Base-by-base conservation (phyloP, 37 sponge, comb jelly and placozoan genomes). In the Bolinopsis microptera region DNA sequence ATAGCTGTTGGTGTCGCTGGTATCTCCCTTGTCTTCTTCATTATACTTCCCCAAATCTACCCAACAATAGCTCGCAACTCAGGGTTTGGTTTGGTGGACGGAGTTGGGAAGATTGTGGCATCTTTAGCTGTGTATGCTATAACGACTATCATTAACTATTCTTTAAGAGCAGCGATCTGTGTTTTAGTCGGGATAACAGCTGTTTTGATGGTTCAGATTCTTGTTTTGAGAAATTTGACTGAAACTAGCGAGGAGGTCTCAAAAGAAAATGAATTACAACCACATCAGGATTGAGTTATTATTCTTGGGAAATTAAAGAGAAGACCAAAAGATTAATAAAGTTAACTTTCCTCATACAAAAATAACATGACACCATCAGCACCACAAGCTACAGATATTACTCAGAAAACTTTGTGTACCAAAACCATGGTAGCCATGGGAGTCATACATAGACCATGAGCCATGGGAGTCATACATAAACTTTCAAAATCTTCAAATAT, bases 1-100 rank as follows among this genome's bases (percentile, higher is more conserved):
- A 9, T 86, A 3, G n/a, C 39, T 0, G 24, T 86, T 41, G 23
- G 61, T 40, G 0, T 86, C 16, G n/a, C 3, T 41, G 41, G 61
- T 0, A 23, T 86, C 2, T 39, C 90, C 22, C 38, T 86, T 13
- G 61, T 86, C 36, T 41, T 86, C 28, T 86, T n/a, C 61, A 86
- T 86, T 0, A 40, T 86, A 1, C 90, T 86, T 9, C 90, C 90
- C 13, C 32, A 39, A 25, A 41, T 86, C 0, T 86, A 86, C 35
- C 90, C 90, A 9, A 86, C 90, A 0, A 24, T 86, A 27, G 90
- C 90, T 39, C 34, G 90, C 48, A 86, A 86, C 90, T 39, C 36
- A 22, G 90, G 90, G 13, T 86, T 86, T 27, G 90, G 90, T 22
- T 26, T 86, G 61, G 61, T 86, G 24, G 90, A 86, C 28, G 90